Base-by-base conservation (phyloP, 2,888 invertebrate genomes). In the Miltochrista miniata region DNA sequence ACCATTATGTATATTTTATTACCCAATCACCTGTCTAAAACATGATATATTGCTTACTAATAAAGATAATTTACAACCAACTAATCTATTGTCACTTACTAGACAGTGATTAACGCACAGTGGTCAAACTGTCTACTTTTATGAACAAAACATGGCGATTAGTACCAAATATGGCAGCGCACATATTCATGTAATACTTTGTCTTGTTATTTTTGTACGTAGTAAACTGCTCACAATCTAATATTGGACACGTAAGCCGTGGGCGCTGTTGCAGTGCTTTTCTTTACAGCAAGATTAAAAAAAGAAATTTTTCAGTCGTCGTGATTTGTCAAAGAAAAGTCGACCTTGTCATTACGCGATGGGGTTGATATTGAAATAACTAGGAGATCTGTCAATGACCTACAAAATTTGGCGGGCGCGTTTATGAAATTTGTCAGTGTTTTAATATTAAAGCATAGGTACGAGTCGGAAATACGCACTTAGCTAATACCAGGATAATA, bases 211-310 rank as follows among this genome's bases (percentile, higher is more conserved):
- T 76, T 68, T 31, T 56, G 58, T 64, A 41, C 55, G 60, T 70
- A 70, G 68, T 75, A 73, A 68, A 64, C 59, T 52, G 59, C 48
- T 58, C 70, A 60, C 48, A 51, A 52, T 67, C 74, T 78, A 74
- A 75, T 76, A 72, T 69, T 75, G 68, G 74, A 70, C 45, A 49
- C 54, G 39, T 63, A 66, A 61, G 51, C 41, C 60, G 78, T 76
- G 72, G 77, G 77, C 72, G 79, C 57, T 67, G 70, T 72, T 74
- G 78, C 79, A 77, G 66, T 69, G 72, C 69, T 78, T 68, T 71
- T 71, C 74, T 70, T 76, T 74, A 66, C 63, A 76, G 70, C 70
- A 52, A 55, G 64, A 64, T 61, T 73, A 67, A 66, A 70, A 72
- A 76, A 75, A 72, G 48, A 69, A 55, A 46, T 51, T 59, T n/a